A percentile compares a stretch with the other conserved stretches of the same genome.
phyloP scores from a whole-genome alignment of 2,113 vertebrate genomes.

The Carollia perspicillata region DNA sequence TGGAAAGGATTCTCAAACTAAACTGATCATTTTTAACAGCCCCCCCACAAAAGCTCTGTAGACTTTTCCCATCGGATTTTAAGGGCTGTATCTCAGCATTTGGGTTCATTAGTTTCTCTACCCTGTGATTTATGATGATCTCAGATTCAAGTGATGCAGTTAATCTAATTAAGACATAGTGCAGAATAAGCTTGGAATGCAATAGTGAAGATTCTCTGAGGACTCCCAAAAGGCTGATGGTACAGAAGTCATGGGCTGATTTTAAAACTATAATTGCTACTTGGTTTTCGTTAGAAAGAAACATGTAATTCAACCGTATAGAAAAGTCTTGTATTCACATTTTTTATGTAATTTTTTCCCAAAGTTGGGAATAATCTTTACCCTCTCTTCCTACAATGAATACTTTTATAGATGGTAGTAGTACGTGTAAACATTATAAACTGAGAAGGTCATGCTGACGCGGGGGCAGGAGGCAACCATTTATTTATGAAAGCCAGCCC shows the following conservation, averaged over 20 bases:
- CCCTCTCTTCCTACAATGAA: background rate
- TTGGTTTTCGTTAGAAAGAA: conserved; percentile 35
- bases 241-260: background rate
- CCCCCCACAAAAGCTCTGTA: background rate
- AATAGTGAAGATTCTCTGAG: background rate
- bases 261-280: conserved; percentile 43
- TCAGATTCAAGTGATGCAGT: conserved; percentile 28
- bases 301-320: conserved; percentile 5
- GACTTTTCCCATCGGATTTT: background rate
- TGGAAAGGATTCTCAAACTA: background rate
- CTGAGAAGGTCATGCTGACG: background rate
- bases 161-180: conserved; percentile 39
- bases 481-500: background rate
- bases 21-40: background rate
- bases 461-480: background rate
- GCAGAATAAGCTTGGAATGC: background rate
- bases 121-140: conserved; percentile 31
- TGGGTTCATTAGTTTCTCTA: background rate
- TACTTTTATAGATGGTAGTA: background rate
- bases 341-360: background rate
- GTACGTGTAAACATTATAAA: background rate
- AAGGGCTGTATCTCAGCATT: background rate
- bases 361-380: background rate
- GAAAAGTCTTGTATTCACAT: background rate
- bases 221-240: background rate